Evolutionary conservation across 2,797 vertebrate species (phyloP), one percentile per base, ranked within the genome.

Genomic region (Centroberyx gerrardi): DNA sequence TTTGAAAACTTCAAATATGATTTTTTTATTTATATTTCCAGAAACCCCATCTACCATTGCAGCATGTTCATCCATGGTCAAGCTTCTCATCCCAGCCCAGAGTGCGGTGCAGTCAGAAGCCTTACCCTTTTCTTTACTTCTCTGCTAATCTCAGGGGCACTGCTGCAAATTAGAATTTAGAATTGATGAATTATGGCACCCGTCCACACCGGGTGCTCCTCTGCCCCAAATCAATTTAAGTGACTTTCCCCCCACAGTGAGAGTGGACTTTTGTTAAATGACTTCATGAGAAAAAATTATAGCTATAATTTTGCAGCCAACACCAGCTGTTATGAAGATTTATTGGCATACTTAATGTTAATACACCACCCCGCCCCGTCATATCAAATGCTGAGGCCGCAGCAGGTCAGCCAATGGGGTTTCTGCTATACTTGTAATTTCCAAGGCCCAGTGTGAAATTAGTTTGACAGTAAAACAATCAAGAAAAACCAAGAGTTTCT

Each of bases 291-390:
- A 73, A 90, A 89, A 90, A 92, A 90, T 82, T 71, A 90, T 83
- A 84, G 62, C 88, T 36, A 89, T 89, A 86, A 92, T 92, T 94
- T 78, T 80, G 72, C 73, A 80, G 84, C 84, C 81, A 87, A 79
- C 65, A 36, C 71, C 86, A 87, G 88, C 87, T 89, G 89, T 87
- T 92, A 91, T 87, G 72, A 93, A 90, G 94, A 94, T 93, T 91
- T 87, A 94, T 93, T 76, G 62, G 68, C 14, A 2, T 86, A 69
- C 83, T 91, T 90, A 87, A 85, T 82, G 84, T 84, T 90, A 91
- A 91, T 91, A 81, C 49, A 81, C 80, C 78, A 66, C 78, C 80
- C 12, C n/a, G 17, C 68, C 72, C 68, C 22, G 12, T 68, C 70
- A 59, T 62, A 84, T 84, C 80, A 82, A 62, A 81, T 60, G 59